Conservation (phyloP, 1,140 invertebrate species). For the Drosophila repletoides region DNA sequence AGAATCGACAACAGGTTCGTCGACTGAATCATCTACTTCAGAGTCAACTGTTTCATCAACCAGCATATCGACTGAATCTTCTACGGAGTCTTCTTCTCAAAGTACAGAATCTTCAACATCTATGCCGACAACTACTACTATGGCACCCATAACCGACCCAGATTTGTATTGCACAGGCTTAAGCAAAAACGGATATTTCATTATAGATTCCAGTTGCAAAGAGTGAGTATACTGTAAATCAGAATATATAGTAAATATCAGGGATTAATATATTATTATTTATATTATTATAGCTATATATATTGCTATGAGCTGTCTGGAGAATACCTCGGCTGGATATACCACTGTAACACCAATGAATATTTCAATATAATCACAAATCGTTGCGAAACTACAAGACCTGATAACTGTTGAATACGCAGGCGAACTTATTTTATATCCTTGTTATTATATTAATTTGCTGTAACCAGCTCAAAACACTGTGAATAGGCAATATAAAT, state of each 20-base stretch:
- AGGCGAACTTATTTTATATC: too few relatives aligned
- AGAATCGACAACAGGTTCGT: conserved; percentile 5
- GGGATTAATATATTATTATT: background rate
- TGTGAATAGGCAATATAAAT: too few relatives aligned
- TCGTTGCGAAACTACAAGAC: conserved; percentile 33
- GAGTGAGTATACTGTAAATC: conserved; percentile 28
- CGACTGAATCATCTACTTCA: conserved; percentile 16
- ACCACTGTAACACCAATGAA: conserved; percentile 44
- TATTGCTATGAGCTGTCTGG: conserved; percentile 49
- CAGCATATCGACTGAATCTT: background rate
- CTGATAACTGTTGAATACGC: conserved; percentile 39
- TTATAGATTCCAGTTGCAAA: conserved; percentile 50
- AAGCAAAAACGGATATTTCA: conserved; percentile 33
- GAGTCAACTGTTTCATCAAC: conserved; percentile 12
- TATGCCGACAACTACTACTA: background rate
- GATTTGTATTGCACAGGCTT: conserved; percentile 41
- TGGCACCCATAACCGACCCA: conserved; percentile 5
- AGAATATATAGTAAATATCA: background rate
- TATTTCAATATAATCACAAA: conserved; percentile 49
- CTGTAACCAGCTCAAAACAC: too few relatives aligned
- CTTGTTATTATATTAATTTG: too few relatives aligned
- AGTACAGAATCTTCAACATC: background rate
- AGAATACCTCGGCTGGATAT: conserved; percentile 58
- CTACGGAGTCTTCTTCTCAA: conserved; percentile 8
- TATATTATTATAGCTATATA: conserved; percentile 44